Evolutionary conservation across 1,140 invertebrate genomes (phyloP), one percentile per base, ranked within the genome.

Genomic region (Dermatophagoides farinae): DNA sequence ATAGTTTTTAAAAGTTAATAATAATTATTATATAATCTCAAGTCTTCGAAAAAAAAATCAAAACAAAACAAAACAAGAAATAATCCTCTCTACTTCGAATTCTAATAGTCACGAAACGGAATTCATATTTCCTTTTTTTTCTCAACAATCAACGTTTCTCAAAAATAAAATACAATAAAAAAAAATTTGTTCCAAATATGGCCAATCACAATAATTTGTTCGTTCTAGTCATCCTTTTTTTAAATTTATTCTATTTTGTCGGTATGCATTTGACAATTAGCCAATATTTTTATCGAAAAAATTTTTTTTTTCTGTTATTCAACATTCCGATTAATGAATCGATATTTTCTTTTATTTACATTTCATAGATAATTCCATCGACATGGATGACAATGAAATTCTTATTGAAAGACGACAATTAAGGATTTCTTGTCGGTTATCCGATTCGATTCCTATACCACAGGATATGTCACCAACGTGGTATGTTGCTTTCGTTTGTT

Each of bases 211-310:
- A 50, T 50, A 23, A 18, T 55, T 31, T 55, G n/a, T 23, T 55
- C 25, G 53, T 23, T 55, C 39, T 31, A 31, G 31, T 31, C 31
- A 23, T 23, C 41, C 23, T 55, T 25, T 23, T 55, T 18, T 25
- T 55, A 55, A 55, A 14, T 38, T 38, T 55, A 55, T 44, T 55
- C 23, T 23, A 23, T 14, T 55, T 55, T 23, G 53, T 55, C 53
- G 53, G 53, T 55, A 55, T 55, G 53, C 23, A 18, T 55, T n/a
- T n/a, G n/a, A n/a, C n/a, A n/a, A 14, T 55, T 31, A 52, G 16
- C 16, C 16, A 2, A 16, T 39, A 52, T 4, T 5, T 52, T 12
- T 47, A 47, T 18, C 46, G 46, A 20, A 18, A 4, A n/a, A n/a
- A n/a, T n/a, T n/a, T n/a, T n/a, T n/a, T n/a, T n/a, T n/a, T n/a